These are phyloP conservation scores for Nesoenas mayeri DNA, from an alignment of 2,113 vertebrate species.

Conservation along the genomic window DNA sequence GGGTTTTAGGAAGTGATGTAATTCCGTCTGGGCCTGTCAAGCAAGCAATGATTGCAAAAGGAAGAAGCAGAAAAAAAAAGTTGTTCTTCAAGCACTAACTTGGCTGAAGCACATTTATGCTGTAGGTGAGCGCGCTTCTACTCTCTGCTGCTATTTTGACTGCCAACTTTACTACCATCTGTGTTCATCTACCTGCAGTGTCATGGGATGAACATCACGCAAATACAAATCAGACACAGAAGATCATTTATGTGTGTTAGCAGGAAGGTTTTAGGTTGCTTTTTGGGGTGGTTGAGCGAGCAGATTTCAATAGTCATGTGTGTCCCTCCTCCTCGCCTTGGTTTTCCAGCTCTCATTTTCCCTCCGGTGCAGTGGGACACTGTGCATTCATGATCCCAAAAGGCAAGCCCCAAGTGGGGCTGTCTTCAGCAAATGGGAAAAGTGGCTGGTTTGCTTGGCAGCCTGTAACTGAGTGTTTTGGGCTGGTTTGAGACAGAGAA, in stretches of 20 bases:
- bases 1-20: constrained; percentile 91
- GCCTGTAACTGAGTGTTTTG: background rate
- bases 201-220: background rate
- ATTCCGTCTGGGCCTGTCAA: constrained; percentile 86
- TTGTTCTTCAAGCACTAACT: constrained; percentile 55
- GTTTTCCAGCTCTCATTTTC: background rate
- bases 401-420: background rate
- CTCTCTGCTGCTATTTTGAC: background rate
- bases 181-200: background rate
- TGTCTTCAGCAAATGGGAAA: background rate
- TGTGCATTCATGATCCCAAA: background rate
- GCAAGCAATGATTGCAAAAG: constrained; percentile 79
- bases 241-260: background rate
- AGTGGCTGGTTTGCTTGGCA: background rate
- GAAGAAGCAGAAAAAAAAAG: background rate
- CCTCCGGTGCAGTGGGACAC: rapidly evolving
- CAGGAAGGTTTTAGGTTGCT: background rate
- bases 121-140: background rate
- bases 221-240: background rate
- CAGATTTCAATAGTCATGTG: background rate
- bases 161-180: background rate
- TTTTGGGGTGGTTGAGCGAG: background rate
- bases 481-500: background rate
- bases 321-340: background rate
- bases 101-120: background rate